Percentiles rank a stretch among this genome's conserved stretches.
phyloP scores from a whole-genome alignment of 2,113 vertebrate species.

The Nyctereutes procyonoides region DNA sequence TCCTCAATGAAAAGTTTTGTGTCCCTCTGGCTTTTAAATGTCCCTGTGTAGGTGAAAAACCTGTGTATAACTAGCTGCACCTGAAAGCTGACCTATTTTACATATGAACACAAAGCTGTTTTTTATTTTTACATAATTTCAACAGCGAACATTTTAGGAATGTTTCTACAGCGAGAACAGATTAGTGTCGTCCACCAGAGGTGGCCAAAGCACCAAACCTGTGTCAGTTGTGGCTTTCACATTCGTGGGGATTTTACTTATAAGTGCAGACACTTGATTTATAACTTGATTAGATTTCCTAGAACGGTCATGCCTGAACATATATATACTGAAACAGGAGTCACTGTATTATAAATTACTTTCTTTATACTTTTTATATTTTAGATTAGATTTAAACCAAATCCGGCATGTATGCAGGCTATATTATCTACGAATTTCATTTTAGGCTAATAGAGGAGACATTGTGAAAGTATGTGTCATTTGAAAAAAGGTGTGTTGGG shows the following conservation, averaged over 20 bases:
- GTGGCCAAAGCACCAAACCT: background rate
- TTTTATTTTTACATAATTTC: background rate
- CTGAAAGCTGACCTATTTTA: background rate
- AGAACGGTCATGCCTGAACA: background rate
- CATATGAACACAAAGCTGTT: background rate
- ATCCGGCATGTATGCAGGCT: background rate
- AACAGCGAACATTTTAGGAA: constrained; percentile 21
- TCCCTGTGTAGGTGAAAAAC: background rate
- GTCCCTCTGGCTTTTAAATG: background rate
- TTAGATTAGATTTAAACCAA: constrained; percentile 40
- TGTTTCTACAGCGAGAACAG: background rate
- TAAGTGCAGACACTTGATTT: background rate
- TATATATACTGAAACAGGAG: constrained; percentile 48
- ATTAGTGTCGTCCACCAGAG: background rate
- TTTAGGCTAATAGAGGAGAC: constrained; percentile 6
- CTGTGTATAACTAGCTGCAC: background rate
- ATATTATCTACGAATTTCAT: constrained; percentile 33
- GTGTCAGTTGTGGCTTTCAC: background rate
- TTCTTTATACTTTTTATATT: background rate
- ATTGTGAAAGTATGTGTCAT: constrained; percentile 20
- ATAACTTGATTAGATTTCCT: constrained; percentile 29
- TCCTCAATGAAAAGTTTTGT: background rate
- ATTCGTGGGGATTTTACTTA: constrained; percentile 39
- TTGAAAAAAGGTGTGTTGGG: background rate
- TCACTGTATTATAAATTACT: constrained; percentile 25